Conservation (phyloP, 2,113 vertebrate species). For the Donacobius atricapilla region DNA sequence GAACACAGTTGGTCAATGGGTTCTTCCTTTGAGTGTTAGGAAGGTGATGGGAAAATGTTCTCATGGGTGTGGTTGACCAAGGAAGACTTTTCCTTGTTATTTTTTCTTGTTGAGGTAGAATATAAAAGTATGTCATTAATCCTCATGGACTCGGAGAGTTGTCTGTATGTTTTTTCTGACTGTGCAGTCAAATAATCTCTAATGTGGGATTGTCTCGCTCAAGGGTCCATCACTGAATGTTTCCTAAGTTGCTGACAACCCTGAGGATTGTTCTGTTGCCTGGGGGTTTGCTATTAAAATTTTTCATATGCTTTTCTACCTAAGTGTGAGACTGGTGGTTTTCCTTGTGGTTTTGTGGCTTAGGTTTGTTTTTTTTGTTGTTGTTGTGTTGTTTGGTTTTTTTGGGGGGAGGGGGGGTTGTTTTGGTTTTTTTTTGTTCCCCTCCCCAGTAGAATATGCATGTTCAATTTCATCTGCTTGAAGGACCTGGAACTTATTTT, state of each 20-base stretch:
- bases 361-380: neutral
- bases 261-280: neutral
- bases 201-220: neutral
- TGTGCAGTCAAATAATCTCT: neutral
- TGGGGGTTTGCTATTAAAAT: neutral
- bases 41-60: neutral
- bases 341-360: neutral
- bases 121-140: neutral
- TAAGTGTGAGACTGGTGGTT: neutral
- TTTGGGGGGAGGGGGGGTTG: too few species aligned
- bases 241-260: neutral
- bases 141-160: neutral
- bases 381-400: neutral
- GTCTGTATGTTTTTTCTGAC: neutral
- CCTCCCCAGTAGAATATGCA: neutral
- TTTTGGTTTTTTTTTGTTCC: too few species aligned
- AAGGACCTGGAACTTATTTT: neutral
- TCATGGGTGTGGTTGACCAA: neutral
- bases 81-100: neutral
- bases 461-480: neutral
- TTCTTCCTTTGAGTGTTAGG: neutral
- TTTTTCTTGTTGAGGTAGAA: neutral
- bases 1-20: neutral
- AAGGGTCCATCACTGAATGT: neutral
- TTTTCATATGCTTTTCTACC: neutral